phyloP scores from a whole-genome alignment of 2,797 vertebrate species.

The Poeciliopsis gracilis region DNA sequence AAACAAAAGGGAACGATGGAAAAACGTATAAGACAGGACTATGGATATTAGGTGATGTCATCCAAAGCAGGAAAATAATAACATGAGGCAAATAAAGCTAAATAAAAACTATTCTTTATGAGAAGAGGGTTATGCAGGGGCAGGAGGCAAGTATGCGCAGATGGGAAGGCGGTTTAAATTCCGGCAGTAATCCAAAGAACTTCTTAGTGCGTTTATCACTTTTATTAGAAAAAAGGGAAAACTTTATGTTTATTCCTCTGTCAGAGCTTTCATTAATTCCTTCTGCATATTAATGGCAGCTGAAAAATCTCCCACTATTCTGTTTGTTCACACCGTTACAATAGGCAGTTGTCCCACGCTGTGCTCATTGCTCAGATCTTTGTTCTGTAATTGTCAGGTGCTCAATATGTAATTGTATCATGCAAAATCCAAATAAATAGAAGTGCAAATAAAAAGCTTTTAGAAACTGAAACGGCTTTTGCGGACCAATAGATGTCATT shows the following conservation, averaged over 20 bases:
- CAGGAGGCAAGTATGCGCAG: constrained; percentile 37
- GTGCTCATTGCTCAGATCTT: constrained; percentile 66
- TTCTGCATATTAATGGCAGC: constrained; percentile 54
- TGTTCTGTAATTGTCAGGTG: constrained; percentile 72
- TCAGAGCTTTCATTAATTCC: constrained; percentile 55
- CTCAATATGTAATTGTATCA: constrained; percentile 71
- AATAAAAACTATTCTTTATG: constrained; percentile 35
- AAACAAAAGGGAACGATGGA: constrained; percentile 53
- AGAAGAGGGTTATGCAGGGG: constrained; percentile 41
- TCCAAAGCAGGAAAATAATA: constrained; percentile 31
- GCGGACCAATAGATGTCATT: neutral
- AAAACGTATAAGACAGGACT: constrained; percentile 56
- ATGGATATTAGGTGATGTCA: constrained; percentile 75
- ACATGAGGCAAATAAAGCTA: constrained; percentile 34
- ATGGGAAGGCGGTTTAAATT: constrained; percentile 52
- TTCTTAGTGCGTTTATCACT: constrained; percentile 35
- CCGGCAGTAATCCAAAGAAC: constrained; percentile 38
- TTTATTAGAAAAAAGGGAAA: constrained; percentile 15
- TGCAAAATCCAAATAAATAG: constrained; percentile 30
- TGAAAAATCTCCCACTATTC: constrained; percentile 55
- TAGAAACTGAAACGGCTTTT: neutral
- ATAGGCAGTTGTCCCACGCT: constrained; percentile 54
- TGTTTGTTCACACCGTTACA: constrained; percentile 59
- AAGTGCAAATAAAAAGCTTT: constrained; percentile 1
- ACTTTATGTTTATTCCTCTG: constrained; percentile 26